phyloP scores from a whole-genome alignment of 2,888 invertebrate genomes.

The Augochlorella aurata region DNA sequence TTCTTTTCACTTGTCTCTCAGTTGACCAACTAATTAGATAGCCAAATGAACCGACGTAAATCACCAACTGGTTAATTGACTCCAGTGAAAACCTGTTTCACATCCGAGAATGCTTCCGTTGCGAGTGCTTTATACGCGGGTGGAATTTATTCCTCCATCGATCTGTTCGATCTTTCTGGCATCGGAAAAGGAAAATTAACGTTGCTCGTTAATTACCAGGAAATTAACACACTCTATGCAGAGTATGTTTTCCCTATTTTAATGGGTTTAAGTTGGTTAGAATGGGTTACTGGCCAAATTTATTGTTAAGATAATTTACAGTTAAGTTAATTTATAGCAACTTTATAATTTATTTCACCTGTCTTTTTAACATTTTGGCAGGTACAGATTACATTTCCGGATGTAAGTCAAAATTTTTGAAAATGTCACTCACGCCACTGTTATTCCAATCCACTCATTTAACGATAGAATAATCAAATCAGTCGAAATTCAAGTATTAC shows the following conservation, averaged over 20 bases:
- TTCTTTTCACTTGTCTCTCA: conserved; percentile 43
- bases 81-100: conserved; percentile 59
- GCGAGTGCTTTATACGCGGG: conserved; percentile 17
- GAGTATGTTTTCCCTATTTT: not conserved
- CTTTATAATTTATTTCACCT: too few species aligned
- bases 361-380: too few species aligned
- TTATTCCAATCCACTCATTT: too few species aligned
- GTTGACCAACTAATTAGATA: conserved; percentile 49
- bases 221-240: not conserved
- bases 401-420: too few species aligned
- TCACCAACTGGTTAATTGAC: conserved; percentile 58
- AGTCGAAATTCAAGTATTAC: too few species aligned
- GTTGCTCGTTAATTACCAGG: conserved; percentile 1
- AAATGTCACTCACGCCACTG: too few species aligned
- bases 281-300: not conserved
- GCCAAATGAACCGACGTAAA: conserved; percentile 57
- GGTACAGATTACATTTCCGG: too few species aligned
- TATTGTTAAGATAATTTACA: not conserved
- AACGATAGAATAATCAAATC: too few species aligned
- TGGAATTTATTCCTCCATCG: conserved; percentile 16
- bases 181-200: not conserved
- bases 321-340: too few species aligned
- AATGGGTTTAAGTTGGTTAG: not conserved
- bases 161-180: not conserved
- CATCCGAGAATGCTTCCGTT: conserved; percentile 35